Evolutionary conservation across 2,888 invertebrate genomes (phyloP), one percentile per base, ranked within the genome.

Genomic region (Melanchra persicariae): DNA sequence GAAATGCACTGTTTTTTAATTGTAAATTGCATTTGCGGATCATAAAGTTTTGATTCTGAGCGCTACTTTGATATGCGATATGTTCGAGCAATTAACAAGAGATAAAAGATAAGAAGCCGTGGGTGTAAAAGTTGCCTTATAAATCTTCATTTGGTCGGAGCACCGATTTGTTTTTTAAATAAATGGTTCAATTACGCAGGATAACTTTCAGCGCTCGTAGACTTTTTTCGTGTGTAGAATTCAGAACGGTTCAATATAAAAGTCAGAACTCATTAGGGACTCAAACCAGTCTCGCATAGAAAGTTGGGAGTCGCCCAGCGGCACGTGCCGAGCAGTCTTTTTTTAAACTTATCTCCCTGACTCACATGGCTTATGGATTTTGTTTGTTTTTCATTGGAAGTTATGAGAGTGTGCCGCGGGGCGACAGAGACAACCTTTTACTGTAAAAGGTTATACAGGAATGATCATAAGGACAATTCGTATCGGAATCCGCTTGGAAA

Each of bases 1-100:
- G 76, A 82, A 83, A 79, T 80, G 49, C 62, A 76, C 79, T 79
- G 79, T 82, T 82, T 75, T 77, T 74, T 64, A 82, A 82, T 86
- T 69, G 75, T 78, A 81, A 86, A 78, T 75, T 75, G 79, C 77
- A 55, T 78, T 79, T 75, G 73, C 70, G 75, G 68, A 66, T 79
- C 80, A 72, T 79, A 82, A 79, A 79, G 68, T 77, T 61, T 64
- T 73, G 71, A 73, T 70, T 58, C 54, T 67, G 80, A 77, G 66
- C 58, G 68, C 70, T 68, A 73, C 62, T 79, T 69, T 74, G 64
- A 84, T 74, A 77, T 71, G 73, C 71, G 54, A 74, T 74, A 70
- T 77, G 62, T 84, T 64, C 62, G 34, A 74, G 63, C 61, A 81
- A 81, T 82, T 83, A 83, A 74, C 60, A 52, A 45, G 49, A 73